A percentile compares a stretch with the other conserved stretches of the same genome.
Evolutionary conservation across 2,113 vertebrate genomes (phyloP).

Genomic region (Limnothrissa miodon): DNA sequence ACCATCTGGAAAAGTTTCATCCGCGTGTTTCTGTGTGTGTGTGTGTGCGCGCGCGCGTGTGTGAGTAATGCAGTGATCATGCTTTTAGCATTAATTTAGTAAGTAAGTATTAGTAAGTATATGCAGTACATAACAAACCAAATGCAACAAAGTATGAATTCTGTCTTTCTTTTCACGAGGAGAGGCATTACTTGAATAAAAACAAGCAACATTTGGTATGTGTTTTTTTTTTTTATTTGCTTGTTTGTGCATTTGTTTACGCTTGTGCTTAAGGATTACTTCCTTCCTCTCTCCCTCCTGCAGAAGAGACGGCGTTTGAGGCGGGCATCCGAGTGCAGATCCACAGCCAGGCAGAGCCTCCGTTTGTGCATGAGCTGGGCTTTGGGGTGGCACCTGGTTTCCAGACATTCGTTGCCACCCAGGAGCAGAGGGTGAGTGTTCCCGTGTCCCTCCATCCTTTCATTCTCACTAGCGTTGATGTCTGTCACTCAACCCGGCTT

Average conservation of each 20-base stretch:
- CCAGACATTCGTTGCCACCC: constrained; percentile 97
- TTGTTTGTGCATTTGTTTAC: constrained; percentile 29
- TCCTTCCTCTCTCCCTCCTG: constrained; percentile 46
- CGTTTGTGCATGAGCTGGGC: constrained; percentile 94
- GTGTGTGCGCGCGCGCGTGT: background rate
- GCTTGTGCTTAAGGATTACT: background rate
- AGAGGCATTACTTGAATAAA: background rate
- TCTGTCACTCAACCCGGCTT: background rate
- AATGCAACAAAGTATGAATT: background rate
- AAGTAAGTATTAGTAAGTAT: background rate
- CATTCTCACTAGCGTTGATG: background rate
- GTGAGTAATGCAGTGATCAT: too few species aligned
- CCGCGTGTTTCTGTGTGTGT: background rate
- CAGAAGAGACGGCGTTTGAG: constrained; percentile 97
- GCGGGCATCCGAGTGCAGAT: constrained; percentile 97
- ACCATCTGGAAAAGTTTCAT: too few species aligned
- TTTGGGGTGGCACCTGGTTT: constrained; percentile 97
- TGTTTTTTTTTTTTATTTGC: background rate
- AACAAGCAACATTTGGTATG: background rate
- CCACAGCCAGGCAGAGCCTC: constrained; percentile 96
- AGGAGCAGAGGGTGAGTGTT: constrained; percentile 92
- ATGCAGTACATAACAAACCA: background rate
- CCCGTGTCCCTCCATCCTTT: background rate
- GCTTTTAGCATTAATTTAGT: background rate
- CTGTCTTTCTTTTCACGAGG: background rate